Evolutionary conservation across 2,888 invertebrate genomes (phyloP).

Genomic region (Clistopyga incitator): DNA sequence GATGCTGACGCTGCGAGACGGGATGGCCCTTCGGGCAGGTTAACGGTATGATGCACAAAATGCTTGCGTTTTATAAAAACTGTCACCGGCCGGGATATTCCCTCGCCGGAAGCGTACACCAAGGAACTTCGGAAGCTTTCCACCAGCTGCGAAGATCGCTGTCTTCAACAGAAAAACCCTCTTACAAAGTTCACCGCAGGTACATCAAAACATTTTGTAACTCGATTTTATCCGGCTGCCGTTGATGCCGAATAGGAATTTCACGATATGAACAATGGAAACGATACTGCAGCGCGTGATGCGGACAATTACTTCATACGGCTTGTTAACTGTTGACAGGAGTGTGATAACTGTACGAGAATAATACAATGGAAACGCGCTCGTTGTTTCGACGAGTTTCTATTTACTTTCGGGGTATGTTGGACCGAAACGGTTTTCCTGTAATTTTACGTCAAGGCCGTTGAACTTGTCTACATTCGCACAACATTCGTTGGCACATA

Average conservation of each 20-base stretch:
- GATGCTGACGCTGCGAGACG: slow-evolving; percentile 25
- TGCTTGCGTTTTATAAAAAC: slow-evolving; percentile 16
- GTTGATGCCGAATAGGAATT: neutral
- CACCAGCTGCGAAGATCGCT: no score
- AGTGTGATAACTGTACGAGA: neutral
- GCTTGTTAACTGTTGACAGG: neutral
- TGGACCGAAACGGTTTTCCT: no score
- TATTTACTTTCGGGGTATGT: no score
- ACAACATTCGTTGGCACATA: no score
- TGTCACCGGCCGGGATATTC: neutral
- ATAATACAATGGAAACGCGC: neutral
- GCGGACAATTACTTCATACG: neutral
- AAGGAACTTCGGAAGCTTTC: neutral
- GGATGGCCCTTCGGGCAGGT: neutral
- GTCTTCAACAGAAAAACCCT: neutral
- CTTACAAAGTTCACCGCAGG: neutral
- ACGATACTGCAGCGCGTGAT: no score
- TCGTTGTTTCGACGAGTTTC: no score
- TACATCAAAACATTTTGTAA: neutral
- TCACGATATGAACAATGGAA: neutral
- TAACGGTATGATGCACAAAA: slow-evolving; percentile 23
- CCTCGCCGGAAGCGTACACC: neutral
- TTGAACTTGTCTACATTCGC: no score
- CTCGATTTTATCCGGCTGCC: neutral
- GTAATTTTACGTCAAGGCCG: no score